Evolutionary conservation across 1,140 invertebrate species (phyloP).

Genomic region (Chlorops oryzae): DNA sequence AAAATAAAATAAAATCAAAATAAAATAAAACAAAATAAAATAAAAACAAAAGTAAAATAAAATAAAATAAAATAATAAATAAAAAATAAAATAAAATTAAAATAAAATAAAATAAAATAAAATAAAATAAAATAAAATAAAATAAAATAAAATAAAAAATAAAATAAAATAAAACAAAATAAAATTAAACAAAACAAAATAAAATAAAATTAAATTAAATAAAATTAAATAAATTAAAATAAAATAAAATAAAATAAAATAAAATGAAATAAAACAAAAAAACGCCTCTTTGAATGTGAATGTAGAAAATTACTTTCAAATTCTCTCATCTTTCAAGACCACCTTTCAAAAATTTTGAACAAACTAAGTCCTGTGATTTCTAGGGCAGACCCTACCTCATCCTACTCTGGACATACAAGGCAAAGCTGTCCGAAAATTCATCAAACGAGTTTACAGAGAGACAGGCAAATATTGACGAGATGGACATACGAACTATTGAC

Average conservation of each 20-base stretch:
- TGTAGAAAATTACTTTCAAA: no score
- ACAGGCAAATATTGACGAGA: no score
- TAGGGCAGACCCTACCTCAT: not conserved
- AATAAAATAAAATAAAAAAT: not conserved
- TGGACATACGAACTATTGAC: no score
- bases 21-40: no score
- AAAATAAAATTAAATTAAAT: not conserved
- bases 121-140: not conserved
- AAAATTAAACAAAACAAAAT: not conserved
- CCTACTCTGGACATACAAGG: constrained; percentile 7
- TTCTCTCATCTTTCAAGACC: no score
- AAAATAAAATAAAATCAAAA: no score
- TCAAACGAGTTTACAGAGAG: not conserved
- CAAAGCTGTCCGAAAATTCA: constrained; percentile 1
- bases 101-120: not conserved
- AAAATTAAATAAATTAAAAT: not conserved
- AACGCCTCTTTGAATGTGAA: no score
- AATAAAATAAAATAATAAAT: not conserved
- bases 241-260: not conserved
- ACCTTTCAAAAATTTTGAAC: not conserved
- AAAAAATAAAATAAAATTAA: not conserved
- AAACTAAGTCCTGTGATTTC: not conserved
- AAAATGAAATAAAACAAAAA: not conserved
- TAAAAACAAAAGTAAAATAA: no score
- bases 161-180: not conserved